Evolutionary conservation across 1,140 invertebrate species (phyloP).

Genomic region (Pemphigus obesinymphae): DNA sequence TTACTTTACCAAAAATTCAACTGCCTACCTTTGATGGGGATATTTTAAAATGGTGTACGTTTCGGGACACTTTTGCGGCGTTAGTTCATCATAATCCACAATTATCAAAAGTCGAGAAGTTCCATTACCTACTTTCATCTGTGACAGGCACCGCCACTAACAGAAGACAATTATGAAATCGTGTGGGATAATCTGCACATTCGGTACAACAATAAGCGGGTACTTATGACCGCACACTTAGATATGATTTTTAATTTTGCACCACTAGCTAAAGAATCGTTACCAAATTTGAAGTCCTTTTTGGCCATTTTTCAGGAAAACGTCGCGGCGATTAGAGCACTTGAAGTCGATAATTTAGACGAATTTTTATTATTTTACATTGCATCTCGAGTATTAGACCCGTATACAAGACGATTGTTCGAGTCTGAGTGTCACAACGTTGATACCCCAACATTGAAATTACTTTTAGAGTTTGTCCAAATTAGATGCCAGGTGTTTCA

Average conservation of each 20-base stretch:
- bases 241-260: background rate
- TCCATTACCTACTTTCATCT: background rate
- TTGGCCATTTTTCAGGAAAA: background rate
- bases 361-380: background rate
- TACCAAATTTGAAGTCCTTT: no score
- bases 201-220: background rate
- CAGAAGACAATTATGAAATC: background rate
- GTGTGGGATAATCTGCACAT: background rate
- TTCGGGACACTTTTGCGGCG: background rate
- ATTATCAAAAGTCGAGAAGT: background rate
- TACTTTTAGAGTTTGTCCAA: background rate
- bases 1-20: no score
- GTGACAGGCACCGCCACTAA: background rate
- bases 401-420: background rate
- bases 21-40: no score
- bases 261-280: background rate
- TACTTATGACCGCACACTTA: background rate
- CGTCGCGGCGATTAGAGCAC: background rate
- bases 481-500: background rate
- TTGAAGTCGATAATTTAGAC: background rate
- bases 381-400: no score
- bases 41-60: no score
- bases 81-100: background rate
- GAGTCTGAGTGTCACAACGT: background rate
- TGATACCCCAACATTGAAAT: no score